phyloP scores from a whole-genome alignment of 2,797 vertebrate species.

The Poecilia gillii region DNA sequence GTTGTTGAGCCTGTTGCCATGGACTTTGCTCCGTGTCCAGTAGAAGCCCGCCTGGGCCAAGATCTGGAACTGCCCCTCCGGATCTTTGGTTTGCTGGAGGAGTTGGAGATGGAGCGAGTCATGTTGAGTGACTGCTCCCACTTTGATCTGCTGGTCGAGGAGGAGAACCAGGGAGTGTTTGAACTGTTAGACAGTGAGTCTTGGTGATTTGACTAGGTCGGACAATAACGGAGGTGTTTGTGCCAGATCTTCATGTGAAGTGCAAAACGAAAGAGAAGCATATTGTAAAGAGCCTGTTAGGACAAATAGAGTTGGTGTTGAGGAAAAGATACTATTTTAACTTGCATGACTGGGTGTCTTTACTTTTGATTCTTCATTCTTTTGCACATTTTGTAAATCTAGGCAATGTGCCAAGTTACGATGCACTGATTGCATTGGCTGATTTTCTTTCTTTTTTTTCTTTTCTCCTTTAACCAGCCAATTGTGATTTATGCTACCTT shows the following conservation, averaged over 20 bases:
- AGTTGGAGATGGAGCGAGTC: conserved; percentile 77
- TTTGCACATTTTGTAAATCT: not conserved
- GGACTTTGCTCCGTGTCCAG: conserved; percentile 89
- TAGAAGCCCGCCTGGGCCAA: conserved; percentile 87
- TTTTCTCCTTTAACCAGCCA: not conserved
- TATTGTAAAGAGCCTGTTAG: not conserved
- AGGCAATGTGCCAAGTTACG: not conserved
- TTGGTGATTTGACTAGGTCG: not conserved
- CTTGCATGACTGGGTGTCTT: not conserved
- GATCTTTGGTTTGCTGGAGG: conserved; percentile 84
- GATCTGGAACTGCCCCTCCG: conserved; percentile 89
- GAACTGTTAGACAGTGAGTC: conserved; percentile 82
- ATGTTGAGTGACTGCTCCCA: conserved; percentile 94
- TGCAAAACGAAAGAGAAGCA: not conserved
- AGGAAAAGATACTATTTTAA: not conserved
- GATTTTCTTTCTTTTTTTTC: not conserved
- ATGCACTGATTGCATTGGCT: not conserved
- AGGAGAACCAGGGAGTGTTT: conserved; percentile 89
- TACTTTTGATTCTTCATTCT: not conserved
- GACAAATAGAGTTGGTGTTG: not conserved
- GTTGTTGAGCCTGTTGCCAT: conserved; percentile 92
- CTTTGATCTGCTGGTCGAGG: conserved; percentile 87
- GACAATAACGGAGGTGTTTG: not conserved
- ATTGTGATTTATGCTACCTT: not conserved
- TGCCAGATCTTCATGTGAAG: not conserved